Conservation (phyloP, 2,888 invertebrate genomes). For the Drosophila flavopinicola region DNA sequence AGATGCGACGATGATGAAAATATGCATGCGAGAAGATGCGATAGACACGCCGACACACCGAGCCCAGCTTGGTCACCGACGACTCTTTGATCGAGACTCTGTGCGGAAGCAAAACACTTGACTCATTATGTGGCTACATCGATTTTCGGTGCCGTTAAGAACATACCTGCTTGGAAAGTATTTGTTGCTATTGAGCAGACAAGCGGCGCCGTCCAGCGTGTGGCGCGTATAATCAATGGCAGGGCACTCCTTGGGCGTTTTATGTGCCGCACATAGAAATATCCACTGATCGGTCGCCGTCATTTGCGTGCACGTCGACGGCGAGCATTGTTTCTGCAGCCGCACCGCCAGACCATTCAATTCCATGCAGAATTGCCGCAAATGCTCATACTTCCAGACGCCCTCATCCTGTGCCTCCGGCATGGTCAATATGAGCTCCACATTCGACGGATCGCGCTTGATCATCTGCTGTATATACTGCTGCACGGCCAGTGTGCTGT, state of each 20-base stretch:
- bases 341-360: conserved; percentile 98
- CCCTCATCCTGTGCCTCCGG: conserved; percentile 99
- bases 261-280: conserved; percentile 99
- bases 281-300: conserved; percentile 99
- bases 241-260: conserved; percentile 99
- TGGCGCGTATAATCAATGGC: conserved; percentile 99
- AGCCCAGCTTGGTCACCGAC: conserved; percentile 98
- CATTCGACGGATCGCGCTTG: conserved; percentile 95
- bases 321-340: conserved; percentile 97
- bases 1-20: conserved; percentile 98
- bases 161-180: conserved; percentile 98
- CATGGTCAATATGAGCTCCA: conserved; percentile 96
- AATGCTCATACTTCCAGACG: conserved; percentile 99
- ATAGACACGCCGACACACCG: conserved; percentile 99
- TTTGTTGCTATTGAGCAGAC: conserved; percentile 99
- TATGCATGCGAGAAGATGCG: conserved; percentile 99
- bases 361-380: conserved; percentile 99
- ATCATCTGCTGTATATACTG: conserved; percentile 99
- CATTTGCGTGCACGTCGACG: conserved; percentile 99
- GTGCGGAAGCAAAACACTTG: conserved; percentile 79
- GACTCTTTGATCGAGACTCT: conserved; percentile 99
- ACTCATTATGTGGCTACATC: conserved; percentile 48
- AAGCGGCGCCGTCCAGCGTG: conserved; percentile 99
- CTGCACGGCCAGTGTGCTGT: conserved; percentile 98
- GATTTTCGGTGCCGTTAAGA: background rate